These are phyloP conservation scores for Scomber japonicus DNA, from an alignment of 2,113 vertebrate genomes.

Conservation along the genomic window DNA sequence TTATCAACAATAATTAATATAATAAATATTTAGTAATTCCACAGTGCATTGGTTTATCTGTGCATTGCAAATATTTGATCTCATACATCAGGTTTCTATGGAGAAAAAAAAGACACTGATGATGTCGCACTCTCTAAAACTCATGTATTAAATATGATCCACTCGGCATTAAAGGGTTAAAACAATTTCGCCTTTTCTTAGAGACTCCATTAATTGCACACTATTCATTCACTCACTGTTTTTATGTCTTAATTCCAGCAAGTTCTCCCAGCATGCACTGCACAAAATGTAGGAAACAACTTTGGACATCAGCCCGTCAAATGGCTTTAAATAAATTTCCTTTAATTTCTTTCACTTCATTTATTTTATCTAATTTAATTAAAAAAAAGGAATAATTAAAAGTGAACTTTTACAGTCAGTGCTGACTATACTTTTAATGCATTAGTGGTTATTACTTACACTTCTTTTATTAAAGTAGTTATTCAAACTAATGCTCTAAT, in stretches of 20 bases:
- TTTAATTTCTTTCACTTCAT: conserved; percentile 25
- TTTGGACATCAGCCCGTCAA: too few species aligned
- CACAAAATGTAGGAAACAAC: background rate
- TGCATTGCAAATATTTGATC: too few species aligned
- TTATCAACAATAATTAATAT: too few species aligned
- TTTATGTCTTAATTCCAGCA: background rate
- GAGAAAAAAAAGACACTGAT: too few species aligned
- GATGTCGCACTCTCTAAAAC: too few species aligned
- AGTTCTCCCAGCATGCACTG: conserved; percentile 6
- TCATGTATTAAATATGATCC: too few species aligned
- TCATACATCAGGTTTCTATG: too few species aligned
- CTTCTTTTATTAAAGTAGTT: conserved; percentile 5
- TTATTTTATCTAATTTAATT: conserved; percentile 50
- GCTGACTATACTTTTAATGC: conserved; percentile 20
- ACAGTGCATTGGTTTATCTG: too few species aligned
- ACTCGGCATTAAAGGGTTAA: too few species aligned
- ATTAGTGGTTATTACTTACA: conserved; percentile 21
- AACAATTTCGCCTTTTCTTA: too few species aligned
- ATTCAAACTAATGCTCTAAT: conserved; percentile 44
- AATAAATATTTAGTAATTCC: too few species aligned
- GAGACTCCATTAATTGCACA: too few species aligned
- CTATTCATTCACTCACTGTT: background rate
- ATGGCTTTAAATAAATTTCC: background rate
- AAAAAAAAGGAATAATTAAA: conserved; percentile 48
- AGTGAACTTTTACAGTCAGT: conserved; percentile 20